Conservation (phyloP, 2,797 vertebrate species). For the Coranthus polyacanthus region DNA sequence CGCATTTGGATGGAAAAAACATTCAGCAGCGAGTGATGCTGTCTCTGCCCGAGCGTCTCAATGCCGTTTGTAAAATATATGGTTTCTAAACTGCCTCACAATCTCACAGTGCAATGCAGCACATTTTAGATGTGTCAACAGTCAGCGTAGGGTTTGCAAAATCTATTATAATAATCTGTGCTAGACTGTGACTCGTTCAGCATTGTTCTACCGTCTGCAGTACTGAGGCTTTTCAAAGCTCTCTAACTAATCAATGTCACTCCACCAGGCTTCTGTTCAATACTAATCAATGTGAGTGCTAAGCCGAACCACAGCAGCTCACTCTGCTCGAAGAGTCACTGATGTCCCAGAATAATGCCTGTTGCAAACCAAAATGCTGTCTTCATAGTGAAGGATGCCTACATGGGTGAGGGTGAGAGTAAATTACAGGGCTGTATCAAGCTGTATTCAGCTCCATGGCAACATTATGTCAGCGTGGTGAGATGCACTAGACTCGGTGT, state of each 20-base stretch:
- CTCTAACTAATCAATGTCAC: constrained; percentile 26
- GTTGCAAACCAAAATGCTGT: background rate
- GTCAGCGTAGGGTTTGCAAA: background rate
- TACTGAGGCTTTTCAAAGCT: constrained; percentile 14
- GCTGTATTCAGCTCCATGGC: too few species aligned
- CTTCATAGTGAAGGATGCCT: background rate
- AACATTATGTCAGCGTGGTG: too few species aligned
- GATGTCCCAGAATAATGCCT: constrained; percentile 11
- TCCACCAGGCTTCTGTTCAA: constrained; percentile 6
- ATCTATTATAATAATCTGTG: background rate
- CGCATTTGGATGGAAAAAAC: too few species aligned
- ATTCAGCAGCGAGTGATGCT: too few species aligned
- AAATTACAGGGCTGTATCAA: too few species aligned
- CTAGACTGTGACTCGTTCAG: too few species aligned
- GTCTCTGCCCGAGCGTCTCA: too few species aligned
- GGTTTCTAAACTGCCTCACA: too few species aligned
- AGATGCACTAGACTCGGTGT: too few species aligned
- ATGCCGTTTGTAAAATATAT: too few species aligned
- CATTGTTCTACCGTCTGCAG: constrained; percentile 10
- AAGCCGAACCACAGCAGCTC: background rate
- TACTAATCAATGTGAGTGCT: constrained; percentile 1
- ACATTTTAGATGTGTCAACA: background rate
- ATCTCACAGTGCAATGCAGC: too few species aligned
- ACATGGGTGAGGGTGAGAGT: background rate
- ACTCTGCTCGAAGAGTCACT: constrained; percentile 2